phyloP scores from a whole-genome alignment of 2,797 vertebrate species.

The Fistularia commersonii region DNA sequence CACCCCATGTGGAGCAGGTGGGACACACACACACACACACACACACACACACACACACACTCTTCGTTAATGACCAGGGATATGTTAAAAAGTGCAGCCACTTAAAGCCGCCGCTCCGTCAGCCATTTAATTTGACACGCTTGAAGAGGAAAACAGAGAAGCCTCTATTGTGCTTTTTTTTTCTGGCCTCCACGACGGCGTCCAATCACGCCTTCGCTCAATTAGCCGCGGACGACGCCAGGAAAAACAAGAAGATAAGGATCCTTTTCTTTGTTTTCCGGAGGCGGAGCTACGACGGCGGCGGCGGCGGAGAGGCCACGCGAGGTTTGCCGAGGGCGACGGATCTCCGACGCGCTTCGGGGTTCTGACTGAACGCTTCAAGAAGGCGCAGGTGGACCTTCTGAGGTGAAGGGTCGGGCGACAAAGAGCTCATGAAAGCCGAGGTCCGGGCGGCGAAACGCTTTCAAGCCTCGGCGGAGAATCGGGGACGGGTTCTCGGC shows the following conservation, averaged over 20 bases:
- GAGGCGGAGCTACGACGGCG: too few species aligned
- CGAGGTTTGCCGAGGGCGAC: slow-evolving; percentile 3
- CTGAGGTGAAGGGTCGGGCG: slow-evolving; percentile 32
- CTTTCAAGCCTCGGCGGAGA: slow-evolving; percentile 30
- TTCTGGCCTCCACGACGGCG: too few species aligned
- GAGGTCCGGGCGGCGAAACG: slow-evolving; percentile 25
- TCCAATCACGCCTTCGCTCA: slow-evolving; percentile 63
- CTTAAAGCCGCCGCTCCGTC: slow-evolving; percentile 48
- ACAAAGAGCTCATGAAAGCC: slow-evolving; percentile 31
- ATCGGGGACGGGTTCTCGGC: too few species aligned
- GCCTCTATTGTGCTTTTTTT: slow-evolving; percentile 59
- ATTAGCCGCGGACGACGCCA: slow-evolving; percentile 44
- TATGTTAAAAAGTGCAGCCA: slow-evolving; percentile 54
- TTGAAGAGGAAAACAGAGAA: slow-evolving; percentile 62
- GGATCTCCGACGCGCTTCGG: too few species aligned
- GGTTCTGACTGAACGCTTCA: too few species aligned
- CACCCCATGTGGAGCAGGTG: slow-evolving; percentile 63
- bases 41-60: slow-evolving; percentile 30
- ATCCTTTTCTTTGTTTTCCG: slow-evolving; percentile 12
- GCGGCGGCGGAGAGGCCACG: background rate
- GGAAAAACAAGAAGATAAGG: slow-evolving; percentile 30
- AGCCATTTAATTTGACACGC: slow-evolving; percentile 64
- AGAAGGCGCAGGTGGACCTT: slow-evolving; percentile 21
- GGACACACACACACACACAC: slow-evolving; percentile 33
- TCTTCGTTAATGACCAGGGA: slow-evolving; percentile 57